These are phyloP conservation scores for Cistogaster globosa DNA, from an alignment of 2,888 invertebrate genomes.

Conservation along the genomic window DNA sequence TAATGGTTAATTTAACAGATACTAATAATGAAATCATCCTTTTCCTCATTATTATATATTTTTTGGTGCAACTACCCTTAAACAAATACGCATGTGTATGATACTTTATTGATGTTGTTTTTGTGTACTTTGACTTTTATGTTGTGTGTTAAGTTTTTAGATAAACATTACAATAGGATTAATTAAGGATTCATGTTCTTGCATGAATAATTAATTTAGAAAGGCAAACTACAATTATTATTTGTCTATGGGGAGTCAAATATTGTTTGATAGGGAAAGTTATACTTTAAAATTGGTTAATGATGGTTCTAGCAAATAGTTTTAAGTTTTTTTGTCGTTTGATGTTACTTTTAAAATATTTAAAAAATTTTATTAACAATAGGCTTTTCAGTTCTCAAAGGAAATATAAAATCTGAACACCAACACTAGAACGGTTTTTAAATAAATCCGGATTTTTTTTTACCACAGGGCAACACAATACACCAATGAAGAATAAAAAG, in stretches of 20 bases:
- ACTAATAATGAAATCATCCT: slow-evolving; percentile 5
- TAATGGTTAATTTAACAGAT: slow-evolving; percentile 59
- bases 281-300: not conserved
- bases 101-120: slow-evolving; percentile 6
- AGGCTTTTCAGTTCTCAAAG: no score
- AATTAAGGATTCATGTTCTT: slow-evolving; percentile 45
- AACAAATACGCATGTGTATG: slow-evolving; percentile 38
- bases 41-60: not conserved
- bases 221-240: slow-evolving; percentile 10
- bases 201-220: slow-evolving; percentile 25
- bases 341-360: no score
- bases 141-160: slow-evolving; percentile 45
- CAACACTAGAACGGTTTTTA: no score
- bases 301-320: no score
- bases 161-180: slow-evolving; percentile 65
- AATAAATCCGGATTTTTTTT: no score
- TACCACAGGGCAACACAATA: no score
- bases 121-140: slow-evolving; percentile 53
- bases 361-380: no score
- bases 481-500: no score
- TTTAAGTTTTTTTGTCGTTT: no score
- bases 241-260: slow-evolving; percentile 5
- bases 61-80: slow-evolving; percentile 32
- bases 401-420: no score
- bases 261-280: not conserved